phyloP scores from a whole-genome alignment of 2,113 vertebrate genomes.

The Centrocercus urophasianus region DNA sequence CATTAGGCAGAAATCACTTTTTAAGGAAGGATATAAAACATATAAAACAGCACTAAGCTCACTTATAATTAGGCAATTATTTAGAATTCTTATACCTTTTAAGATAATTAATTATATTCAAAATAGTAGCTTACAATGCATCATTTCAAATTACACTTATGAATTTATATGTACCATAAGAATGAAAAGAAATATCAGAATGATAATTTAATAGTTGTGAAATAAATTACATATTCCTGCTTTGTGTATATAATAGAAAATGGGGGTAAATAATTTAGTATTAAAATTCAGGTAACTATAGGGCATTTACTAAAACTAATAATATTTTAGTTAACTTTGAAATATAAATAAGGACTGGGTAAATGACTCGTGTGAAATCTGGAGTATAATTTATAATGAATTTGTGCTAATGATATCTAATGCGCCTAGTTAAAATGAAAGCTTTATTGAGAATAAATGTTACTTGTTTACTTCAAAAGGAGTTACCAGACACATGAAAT shows the following conservation, averaged over 20 bases:
- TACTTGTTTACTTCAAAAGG: conserved; percentile 80
- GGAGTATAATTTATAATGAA: conserved; percentile 79
- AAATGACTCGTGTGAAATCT: conserved; percentile 79
- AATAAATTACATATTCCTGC: conserved; percentile 62
- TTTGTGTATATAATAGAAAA: conserved; percentile 65
- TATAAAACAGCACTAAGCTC: conserved; percentile 40
- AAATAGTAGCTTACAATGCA: conserved; percentile 58
- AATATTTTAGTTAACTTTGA: conserved; percentile 79
- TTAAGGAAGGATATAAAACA: conserved; percentile 29
- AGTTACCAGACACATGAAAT: conserved; percentile 69
- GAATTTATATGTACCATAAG: conserved; percentile 64
- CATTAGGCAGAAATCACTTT: conserved; percentile 52
- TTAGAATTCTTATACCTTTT: conserved; percentile 66
- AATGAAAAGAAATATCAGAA: conserved; percentile 57
- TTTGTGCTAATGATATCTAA: conserved; percentile 81
- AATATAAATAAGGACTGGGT: conserved; percentile 67
- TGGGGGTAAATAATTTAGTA: conserved; percentile 54
- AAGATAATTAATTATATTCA: conserved; percentile 69
- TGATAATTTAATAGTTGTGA: conserved; percentile 62
- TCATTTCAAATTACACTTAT: conserved; percentile 66
- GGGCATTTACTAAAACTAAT: conserved; percentile 77
- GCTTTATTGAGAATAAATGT: conserved; percentile 79
- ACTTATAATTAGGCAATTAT: conserved; percentile 64
- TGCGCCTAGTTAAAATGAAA: conserved; percentile 75
- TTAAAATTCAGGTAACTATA: conserved; percentile 68